Conservation (phyloP, 2,113 vertebrate species). For the Sinocyclocheilus grahami region DNA sequence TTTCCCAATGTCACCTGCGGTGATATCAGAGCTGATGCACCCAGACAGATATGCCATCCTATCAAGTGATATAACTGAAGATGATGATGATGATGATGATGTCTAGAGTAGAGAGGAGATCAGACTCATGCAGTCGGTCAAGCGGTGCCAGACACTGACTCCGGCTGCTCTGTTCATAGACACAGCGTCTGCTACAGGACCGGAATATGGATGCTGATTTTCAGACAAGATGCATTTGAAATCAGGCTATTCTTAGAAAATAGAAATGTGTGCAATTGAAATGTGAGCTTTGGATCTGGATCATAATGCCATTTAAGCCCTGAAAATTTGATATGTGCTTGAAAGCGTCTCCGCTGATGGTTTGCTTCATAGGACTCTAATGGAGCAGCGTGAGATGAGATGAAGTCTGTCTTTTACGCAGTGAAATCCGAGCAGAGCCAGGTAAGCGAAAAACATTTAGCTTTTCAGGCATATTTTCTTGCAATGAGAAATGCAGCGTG, state of each 20-base stretch:
- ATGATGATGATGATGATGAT: conserved; percentile 6
- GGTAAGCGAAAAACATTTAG: conserved; percentile 23
- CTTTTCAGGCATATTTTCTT: background rate
- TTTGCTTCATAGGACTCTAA: conserved; percentile 15
- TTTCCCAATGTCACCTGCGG: background rate
- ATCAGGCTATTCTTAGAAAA: background rate
- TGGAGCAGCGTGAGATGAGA: background rate
- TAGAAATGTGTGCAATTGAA: too few species aligned
- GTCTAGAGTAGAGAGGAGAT: background rate
- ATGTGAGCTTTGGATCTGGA: background rate
- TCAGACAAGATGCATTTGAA: background rate
- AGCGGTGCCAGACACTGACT: conserved; percentile 10
- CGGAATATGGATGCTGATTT: background rate
- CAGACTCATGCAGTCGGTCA: conserved; percentile 17
- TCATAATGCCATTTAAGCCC: background rate
- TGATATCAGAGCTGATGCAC: background rate
- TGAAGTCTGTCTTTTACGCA: conserved; percentile 20
- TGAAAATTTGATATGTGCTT: background rate
- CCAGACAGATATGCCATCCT: conserved; percentile 16
- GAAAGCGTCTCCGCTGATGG: background rate
- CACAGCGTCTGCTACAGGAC: background rate
- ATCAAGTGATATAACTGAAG: conserved; percentile 16
- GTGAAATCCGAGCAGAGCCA: conserved; percentile 37
- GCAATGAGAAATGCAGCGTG: background rate
- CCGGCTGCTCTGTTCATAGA: conserved; percentile 28